Evolutionary conservation across 1,140 invertebrate genomes (phyloP), one percentile per base, ranked within the genome.

Genomic region (Aricia agestis): DNA sequence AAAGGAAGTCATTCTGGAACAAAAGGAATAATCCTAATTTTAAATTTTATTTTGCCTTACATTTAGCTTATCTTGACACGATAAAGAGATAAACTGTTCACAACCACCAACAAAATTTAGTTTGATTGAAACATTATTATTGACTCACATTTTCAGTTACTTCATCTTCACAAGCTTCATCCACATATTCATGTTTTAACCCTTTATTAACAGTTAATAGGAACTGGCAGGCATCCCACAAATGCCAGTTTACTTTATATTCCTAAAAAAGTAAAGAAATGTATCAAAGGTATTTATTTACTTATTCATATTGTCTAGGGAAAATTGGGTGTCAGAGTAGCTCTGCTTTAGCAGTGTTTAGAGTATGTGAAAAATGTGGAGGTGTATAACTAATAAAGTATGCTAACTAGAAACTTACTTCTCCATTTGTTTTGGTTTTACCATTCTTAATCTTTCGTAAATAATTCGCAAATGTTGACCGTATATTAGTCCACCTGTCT

Each of bases 401-500:
- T 41, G 5, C 3, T 41, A 66, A 10, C 10, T 32, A 11, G 36
- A 36, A 18, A 72, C 77, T 73, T 31, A 86, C 87, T 78, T 87
- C 82, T 11, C 79, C 79, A 66, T 84, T 77, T 36, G 67, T 66
- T 77, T 83, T 76, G 10, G 66, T 69, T 31, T 78, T 77, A 77
- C 82, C 87, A 45, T 82, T 76, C 59, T 84, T 87, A 17, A 89
- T 73, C 82, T 89, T 91, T 61, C 87, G 78, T 65, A 90, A 80
- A 76, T 91, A 86, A 84, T 85, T 82, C 41, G 84, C 78, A 80
- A 86, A 91, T 5, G 89, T 89, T 13, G 85, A 87, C 65, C 89
- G 76, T 32, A 91, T 91, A 77, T 91, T 91, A 31, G 89, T 90
- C 89, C 89, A 91, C 17, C 89, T 73, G 18, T 91, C 85, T 75